Evolutionary conservation across 2,797 vertebrate genomes (phyloP).

Genomic region (Kryptopterus vitreolus): DNA sequence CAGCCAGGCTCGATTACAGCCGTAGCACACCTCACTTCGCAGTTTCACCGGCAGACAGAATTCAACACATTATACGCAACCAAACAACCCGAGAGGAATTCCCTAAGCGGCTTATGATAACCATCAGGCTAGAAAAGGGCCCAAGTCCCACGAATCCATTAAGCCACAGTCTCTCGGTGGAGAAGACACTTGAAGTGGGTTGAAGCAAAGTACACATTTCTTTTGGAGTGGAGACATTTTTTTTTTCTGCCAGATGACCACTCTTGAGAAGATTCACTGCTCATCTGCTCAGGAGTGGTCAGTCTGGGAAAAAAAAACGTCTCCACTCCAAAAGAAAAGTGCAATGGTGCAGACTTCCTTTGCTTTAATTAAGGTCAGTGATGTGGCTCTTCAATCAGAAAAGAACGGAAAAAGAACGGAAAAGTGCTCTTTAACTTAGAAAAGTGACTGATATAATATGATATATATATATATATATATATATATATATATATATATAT

Average conservation of each 20-base stretch:
- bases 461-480: too few relatives aligned
- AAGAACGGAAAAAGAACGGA: background rate
- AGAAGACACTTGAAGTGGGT: background rate
- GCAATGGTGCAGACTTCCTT: background rate
- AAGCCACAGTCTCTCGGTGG: background rate
- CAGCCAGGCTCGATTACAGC: background rate
- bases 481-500: too few relatives aligned
- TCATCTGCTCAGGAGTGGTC: conserved; percentile 13
- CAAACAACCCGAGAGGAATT: background rate
- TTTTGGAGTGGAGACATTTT: too few relatives aligned
- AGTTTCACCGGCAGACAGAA: conserved; percentile 2
- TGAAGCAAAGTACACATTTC: too few relatives aligned
- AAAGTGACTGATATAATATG: too few relatives aligned
- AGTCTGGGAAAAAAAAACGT: background rate
- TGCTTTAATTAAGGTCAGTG: conserved; percentile 1
- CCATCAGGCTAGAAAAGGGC: conserved; percentile 12
- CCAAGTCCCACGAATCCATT: background rate
- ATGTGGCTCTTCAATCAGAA: conserved; percentile 19
- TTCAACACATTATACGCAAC: background rate
- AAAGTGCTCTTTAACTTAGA: background rate
- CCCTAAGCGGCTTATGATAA: background rate
- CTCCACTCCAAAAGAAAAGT: background rate
- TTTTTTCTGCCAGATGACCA: too few relatives aligned
- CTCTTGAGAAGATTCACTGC: too few relatives aligned
- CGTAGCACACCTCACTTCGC: background rate